Percentiles rank a stretch among this genome's conserved stretches.
Conservation (phyloP, 1,140 invertebrate species). For the Nylanderia fulva region DNA sequence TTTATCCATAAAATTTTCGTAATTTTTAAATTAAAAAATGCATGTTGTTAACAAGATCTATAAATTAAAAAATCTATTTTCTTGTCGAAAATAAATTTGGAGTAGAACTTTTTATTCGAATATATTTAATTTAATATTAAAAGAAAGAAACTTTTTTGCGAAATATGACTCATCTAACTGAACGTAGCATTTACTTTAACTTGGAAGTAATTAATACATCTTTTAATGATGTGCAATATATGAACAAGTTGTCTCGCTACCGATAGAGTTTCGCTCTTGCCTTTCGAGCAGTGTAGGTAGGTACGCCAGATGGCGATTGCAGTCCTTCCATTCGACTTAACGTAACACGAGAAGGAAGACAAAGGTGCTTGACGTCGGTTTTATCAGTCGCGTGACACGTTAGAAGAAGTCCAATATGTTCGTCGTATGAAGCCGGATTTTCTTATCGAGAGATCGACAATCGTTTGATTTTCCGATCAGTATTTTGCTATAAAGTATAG, state of each 20-base stretch:
- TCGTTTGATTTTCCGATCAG: not conserved
- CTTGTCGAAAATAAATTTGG: not conserved
- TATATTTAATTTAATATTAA: not conserved
- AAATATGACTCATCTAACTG: not conserved
- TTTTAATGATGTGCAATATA: not conserved
- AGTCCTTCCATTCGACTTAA: conserved; percentile 44
- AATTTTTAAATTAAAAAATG: not conserved
- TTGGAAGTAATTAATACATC: not conserved
- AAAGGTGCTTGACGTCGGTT: conserved; percentile 28
- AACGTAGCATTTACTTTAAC: not conserved
- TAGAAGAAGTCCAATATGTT: conserved; percentile 27
- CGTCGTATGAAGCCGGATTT: not conserved
- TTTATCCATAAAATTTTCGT: too few relatives aligned
- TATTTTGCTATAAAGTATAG: not conserved
- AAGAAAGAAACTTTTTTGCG: not conserved
- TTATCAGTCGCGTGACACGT: conserved; percentile 30
- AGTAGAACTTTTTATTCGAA: not conserved
- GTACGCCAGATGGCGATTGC: conserved; percentile 70
- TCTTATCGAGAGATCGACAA: not conserved
- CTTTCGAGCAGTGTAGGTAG: conserved; percentile 8
- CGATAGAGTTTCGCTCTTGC: conserved; percentile 59
- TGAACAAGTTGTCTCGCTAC: not conserved
- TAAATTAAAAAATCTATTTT: not conserved
- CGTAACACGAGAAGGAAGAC: conserved; percentile 11
- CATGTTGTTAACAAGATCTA: not conserved